Base-by-base conservation (phyloP, 2,113 vertebrate genomes). In the Limanda limanda region DNA sequence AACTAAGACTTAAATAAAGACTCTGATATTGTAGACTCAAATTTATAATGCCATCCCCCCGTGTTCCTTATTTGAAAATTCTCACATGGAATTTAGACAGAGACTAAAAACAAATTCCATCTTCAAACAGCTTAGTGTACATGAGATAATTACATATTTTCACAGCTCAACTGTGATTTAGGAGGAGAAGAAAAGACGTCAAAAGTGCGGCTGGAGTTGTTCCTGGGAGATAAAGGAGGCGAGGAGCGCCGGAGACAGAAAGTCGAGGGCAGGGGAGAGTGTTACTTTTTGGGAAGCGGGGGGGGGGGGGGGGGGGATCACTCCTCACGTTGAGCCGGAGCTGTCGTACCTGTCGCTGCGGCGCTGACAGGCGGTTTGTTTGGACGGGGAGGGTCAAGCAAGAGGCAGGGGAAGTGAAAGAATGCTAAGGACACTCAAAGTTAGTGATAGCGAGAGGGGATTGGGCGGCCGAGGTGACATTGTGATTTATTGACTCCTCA, bases 321-420 rank as follows among this genome's bases (percentile, higher is more conserved):
- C 92, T 94, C 93, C 85, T 90, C 93, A 91, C 90, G 27, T 92
- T 76, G 87, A 89, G 88, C 84, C 51, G 59, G 83, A 89, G 90
- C 87, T 92, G 91, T 93, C 83, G 72, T 93, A 92, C 92, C 92
- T 93, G 92, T 94, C 91, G 84, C 81, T 72, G 76, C 21, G 23
- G 88, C 42, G 93, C 86, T 93, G 93, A 94, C 92, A 93, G 91
- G 79, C 81, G 70, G 91, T 94, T 93, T 94, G 92, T 93, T 94
- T 94, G 88, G 90, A 90, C 72, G 88, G 87, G 66, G 71, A 25
- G 91, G 93, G 93, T 93, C 92, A 93, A 71, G 86, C 83, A 84
- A 86, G 86, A 89, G 91, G 84, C 90, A 90, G 76, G 84, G 93
- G 92, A 93, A 93, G 91, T 88, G 89, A 82, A 86, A 91, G 88